Conservation (phyloP, 2,797 vertebrate species). For the Micrastur ruficollis region DNA sequence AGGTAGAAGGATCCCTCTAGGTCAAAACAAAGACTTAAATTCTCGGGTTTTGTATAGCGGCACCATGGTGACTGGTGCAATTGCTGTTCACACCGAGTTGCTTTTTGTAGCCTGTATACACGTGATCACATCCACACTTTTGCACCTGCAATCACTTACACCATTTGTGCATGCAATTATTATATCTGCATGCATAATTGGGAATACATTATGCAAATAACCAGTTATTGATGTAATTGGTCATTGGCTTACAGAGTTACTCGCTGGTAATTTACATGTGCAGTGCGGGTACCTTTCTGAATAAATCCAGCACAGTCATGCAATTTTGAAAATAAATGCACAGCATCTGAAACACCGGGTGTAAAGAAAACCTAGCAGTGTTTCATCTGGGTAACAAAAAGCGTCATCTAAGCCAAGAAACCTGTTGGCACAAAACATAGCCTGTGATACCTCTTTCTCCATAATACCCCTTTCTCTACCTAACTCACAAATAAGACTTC, state of each 20-base stretch:
- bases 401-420: not conserved
- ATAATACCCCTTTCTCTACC: fast-evolving
- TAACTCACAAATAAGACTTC: not conserved
- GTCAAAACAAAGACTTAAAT: not conserved
- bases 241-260: not conserved
- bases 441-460: not conserved
- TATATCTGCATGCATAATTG: not conserved
- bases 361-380: not conserved
- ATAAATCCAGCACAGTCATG: not conserved
- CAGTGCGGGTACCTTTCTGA: not conserved
- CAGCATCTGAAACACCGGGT: not conserved
- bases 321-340: not conserved
- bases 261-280: not conserved
- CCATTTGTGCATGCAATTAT: not conserved
- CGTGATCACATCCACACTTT: not conserved
- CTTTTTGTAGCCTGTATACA: not conserved
- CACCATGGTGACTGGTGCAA: not conserved
- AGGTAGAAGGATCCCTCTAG: not conserved
- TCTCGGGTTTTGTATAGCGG: not conserved
- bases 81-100: not conserved
- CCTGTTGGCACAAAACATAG: not conserved
- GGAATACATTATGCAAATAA: slow-evolving; percentile 22
- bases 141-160: slow-evolving; percentile 12
- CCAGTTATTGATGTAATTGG: not conserved
- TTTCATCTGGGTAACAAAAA: not conserved